A percentile compares a stretch with the other conserved stretches of the same genome.
These are phyloP conservation scores for Lithophane leautieri DNA, from an alignment of 2,888 invertebrate genomes.

Conservation along the genomic window DNA sequence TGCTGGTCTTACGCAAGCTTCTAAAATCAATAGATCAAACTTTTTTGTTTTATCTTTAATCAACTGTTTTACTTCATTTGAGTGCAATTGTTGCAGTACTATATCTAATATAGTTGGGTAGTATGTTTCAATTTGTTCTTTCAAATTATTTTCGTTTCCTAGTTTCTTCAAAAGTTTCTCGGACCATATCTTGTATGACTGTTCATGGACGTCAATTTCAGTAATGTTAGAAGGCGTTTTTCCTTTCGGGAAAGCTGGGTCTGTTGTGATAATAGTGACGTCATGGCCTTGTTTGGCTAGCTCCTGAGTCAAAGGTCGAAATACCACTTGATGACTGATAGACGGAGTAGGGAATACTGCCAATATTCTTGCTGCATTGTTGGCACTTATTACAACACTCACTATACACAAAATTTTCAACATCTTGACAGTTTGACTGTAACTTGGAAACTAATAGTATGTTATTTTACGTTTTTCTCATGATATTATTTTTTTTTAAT, in stretches of 20 bases:
- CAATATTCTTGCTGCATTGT: slow-evolving; percentile 75
- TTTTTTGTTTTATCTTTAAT: slow-evolving; percentile 49
- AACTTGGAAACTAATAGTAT: slow-evolving; percentile 2
- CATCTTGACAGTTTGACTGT: slow-evolving; percentile 17
- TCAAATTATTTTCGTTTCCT: slow-evolving; percentile 42
- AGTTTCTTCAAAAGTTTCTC: slow-evolving; percentile 33
- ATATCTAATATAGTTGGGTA: slow-evolving; percentile 8
- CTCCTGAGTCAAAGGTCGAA: slow-evolving; percentile 76
- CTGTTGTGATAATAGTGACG: slow-evolving; percentile 78
- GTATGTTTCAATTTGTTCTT: slow-evolving; percentile 18
- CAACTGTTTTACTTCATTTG: slow-evolving; percentile 59
- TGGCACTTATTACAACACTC: slow-evolving; percentile 13
- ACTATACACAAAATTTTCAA: slow-evolving; percentile 2
- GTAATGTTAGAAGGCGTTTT: slow-evolving; percentile 73
- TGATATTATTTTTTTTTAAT: background rate
- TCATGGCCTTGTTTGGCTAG: slow-evolving; percentile 82
- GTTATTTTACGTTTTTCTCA: background rate
- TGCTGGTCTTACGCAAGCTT: slow-evolving; percentile 56
- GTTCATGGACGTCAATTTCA: slow-evolving; percentile 78
- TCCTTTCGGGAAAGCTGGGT: slow-evolving; percentile 73
- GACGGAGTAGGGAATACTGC: slow-evolving; percentile 77
- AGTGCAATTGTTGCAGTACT: slow-evolving; percentile 61
- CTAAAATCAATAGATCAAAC: slow-evolving; percentile 64
- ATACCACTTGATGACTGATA: slow-evolving; percentile 83
- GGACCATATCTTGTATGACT: slow-evolving; percentile 67